Conservation (phyloP, 2,888 invertebrate species). For the Ormia ochracea region DNA sequence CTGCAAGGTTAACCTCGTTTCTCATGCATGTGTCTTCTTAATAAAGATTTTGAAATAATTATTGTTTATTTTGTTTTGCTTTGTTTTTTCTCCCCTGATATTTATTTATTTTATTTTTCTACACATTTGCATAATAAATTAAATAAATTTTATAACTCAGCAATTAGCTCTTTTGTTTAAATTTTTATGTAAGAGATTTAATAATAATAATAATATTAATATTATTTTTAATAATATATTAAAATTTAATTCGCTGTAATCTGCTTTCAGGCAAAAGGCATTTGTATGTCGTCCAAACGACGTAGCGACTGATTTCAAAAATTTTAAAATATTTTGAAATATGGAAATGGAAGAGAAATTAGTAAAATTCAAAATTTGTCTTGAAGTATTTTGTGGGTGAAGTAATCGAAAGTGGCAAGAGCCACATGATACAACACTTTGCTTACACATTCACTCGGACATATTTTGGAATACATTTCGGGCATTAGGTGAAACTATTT, state of each 20-base stretch:
- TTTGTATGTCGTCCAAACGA: constrained; percentile 21
- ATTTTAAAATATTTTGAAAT: too few relatives aligned
- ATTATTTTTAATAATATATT: too few relatives aligned
- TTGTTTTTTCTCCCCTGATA: too few relatives aligned
- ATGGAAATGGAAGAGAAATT: too few relatives aligned
- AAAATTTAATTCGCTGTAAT: neutral
- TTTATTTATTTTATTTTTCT: constrained; percentile 17
- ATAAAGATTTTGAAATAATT: constrained; percentile 40
- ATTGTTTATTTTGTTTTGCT: constrained; percentile 31
- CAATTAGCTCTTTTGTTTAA: neutral
- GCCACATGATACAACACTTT: too few relatives aligned
- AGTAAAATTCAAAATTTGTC: too few relatives aligned
- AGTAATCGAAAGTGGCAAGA: too few relatives aligned
- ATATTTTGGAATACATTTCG: too few relatives aligned
- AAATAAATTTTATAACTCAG: neutral
- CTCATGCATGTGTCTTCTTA: constrained; percentile 44
- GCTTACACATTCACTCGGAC: too few relatives aligned
- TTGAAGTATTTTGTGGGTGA: too few relatives aligned
- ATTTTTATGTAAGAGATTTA: constrained; percentile 32
- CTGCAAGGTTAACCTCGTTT: constrained; percentile 48
- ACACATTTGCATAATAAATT: neutral
- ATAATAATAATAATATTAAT: neutral
- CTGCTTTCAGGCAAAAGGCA: neutral
- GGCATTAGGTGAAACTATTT: too few relatives aligned
- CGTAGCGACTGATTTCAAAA: too few relatives aligned